Base-by-base conservation (phyloP, 2,113 vertebrate species). In the Eclectus roratus region DNA sequence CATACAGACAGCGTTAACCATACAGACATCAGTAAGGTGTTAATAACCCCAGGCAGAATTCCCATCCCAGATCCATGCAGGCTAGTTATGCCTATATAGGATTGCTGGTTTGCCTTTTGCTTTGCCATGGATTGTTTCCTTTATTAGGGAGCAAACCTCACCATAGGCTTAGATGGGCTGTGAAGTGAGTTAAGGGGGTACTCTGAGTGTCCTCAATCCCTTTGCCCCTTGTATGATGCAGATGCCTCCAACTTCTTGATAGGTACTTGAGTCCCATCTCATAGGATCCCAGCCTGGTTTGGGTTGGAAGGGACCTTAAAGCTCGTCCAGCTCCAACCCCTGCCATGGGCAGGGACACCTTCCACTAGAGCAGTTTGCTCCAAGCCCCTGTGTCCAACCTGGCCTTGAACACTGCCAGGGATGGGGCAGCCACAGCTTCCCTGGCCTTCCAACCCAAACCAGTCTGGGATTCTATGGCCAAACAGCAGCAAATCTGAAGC, bases 1-100 rank as follows among this genome's bases (percentile, higher is more conserved):
- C 58, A 24, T 58, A 14, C 56, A 56, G 31, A 56, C 33, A 21
- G 19, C 13, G 21, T 21, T 56, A 56, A 56, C 29, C 53, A 56
- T 20, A 33, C 18, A n/a, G 55, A n/a, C n/a, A 49, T 52, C 58
- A 10, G 27, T 13, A 43, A 52, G 31, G 33, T 5, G 1, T 49
- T 35, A 27, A 64, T 37, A 76, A 56, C 27, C 27, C 16, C 53
- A 64, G n/a, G 65, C 65, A 63, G 55, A 13, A 23, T 25, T 80
- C 80, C 64, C 3, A 1, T 17, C 37, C 1, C 0, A 79, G 79
- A 79, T 24, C 33, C 29, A 18, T 1, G 1, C 25, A 37, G 31
- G 46, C 19, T n/a, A 9, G 28, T 27, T 50, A 27, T n/a, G 60
- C 41, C 56, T 35, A 24, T 7, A 13, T 14, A 61, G 41, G 25